Base-by-base conservation (phyloP, 2,797 vertebrate genomes). In the Amniataba percoides region DNA sequence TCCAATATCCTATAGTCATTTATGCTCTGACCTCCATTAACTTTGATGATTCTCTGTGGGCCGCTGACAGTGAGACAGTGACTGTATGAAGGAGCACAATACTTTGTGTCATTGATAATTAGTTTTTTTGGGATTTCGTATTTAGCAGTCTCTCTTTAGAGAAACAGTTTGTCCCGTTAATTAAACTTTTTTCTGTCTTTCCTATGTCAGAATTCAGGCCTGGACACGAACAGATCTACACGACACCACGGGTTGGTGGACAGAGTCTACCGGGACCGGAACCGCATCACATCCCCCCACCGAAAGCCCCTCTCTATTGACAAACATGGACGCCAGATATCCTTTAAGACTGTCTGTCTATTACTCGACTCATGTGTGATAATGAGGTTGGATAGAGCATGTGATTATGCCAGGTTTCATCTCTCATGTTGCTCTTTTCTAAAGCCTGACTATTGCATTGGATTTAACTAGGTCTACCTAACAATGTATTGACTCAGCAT, bases 301-400 rank as follows among this genome's bases (percentile, higher is more conserved):
- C 93, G 95, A 36, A 96, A 98, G 63, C 96, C 97, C 1, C 94
- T 98, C 59, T 96, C 97, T 0, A 91, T 99, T 74, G 98, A 99
- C 87, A 99, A 99, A 68, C 98, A 99, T 0, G 98, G 97, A 40
- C 94, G 98, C 48, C 98, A 99, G 91, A 99, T 99, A 99, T 99
- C 98, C 97, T 99, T 93, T 71, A 18, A 53, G 2, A 3, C 42
- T 5, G 7, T 25, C 36, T 45, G 16, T 39, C 39, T 46, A 49
- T 49, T 45, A n/a, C 1, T 27, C 48, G 56, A 15, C 15, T 48
- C 11, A 14, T 27, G 25, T 15, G 19, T 31, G 4, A 55, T n/a
- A 10, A 21, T 42, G 10, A 51, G 13, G 23, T 53, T 51, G 23
- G 25, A 14, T 16, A 18, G 14, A 40, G 25, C 34, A 15, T 58